These are phyloP conservation scores for Corydoras maculifer DNA, from an alignment of 2,113 vertebrate genomes.

Conservation along the genomic window DNA sequence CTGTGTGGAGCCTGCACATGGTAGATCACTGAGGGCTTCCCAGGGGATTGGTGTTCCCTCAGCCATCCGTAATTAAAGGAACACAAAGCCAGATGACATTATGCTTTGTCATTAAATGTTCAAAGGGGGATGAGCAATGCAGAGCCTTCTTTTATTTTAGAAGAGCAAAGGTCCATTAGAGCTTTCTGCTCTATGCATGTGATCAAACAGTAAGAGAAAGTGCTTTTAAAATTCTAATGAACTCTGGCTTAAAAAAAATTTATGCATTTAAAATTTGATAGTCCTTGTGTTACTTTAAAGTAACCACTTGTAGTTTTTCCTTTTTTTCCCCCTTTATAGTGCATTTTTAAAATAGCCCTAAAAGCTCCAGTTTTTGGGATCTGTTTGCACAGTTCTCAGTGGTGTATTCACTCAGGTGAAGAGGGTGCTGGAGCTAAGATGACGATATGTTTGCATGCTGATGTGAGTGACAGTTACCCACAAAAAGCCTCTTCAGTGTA, in stretches of 20 bases:
- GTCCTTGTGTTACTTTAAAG: too few relatives aligned
- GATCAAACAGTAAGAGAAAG: neutral
- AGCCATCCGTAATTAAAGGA: constrained; percentile 46
- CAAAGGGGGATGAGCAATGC: constrained; percentile 32
- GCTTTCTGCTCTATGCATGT: neutral
- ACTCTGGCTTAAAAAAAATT: neutral
- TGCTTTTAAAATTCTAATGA: neutral
- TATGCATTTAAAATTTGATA: too few relatives aligned
- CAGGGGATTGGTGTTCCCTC: constrained; percentile 18
- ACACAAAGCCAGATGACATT: constrained; percentile 40
- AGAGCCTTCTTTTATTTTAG: constrained; percentile 11
- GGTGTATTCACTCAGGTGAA: neutral
- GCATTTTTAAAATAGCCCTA: neutral
- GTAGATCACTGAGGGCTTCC: constrained; percentile 30
- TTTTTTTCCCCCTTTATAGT: neutral
- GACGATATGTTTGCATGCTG: neutral
- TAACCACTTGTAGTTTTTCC: neutral
- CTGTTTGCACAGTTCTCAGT: neutral
- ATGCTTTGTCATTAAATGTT: constrained; percentile 51
- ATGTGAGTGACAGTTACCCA: constrained; percentile 27
- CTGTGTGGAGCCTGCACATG: neutral
- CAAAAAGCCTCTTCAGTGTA: constrained; percentile 12
- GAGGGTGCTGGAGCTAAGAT: neutral
- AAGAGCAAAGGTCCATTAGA: neutral
- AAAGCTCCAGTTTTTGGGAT: constrained; percentile 11